Conservation (phyloP, 2,113 vertebrate genomes). For the Ictalurus furcatus region DNA sequence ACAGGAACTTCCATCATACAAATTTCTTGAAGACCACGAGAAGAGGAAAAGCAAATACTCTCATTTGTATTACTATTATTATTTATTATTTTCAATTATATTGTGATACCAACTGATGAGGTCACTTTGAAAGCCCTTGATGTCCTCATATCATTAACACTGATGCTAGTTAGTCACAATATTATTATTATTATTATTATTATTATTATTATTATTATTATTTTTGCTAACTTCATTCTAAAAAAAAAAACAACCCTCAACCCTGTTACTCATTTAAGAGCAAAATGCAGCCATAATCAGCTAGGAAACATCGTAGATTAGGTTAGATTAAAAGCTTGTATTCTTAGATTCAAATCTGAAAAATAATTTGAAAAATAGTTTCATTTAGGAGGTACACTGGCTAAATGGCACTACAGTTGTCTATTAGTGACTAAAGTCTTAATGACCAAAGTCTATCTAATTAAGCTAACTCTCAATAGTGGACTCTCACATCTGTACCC, state of each 20-base stretch:
- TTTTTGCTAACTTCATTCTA: not conserved
- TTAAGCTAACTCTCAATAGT: not conserved
- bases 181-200: too few species aligned
- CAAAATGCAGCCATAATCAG: not conserved
- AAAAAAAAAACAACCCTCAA: not conserved
- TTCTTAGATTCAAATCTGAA: too few species aligned
- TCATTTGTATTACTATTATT: not conserved
- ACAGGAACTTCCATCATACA: not conserved
- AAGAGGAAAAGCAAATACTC: not conserved
- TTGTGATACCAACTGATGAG: not conserved
- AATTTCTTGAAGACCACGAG: not conserved
- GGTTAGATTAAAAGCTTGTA: not conserved
- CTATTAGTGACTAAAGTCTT: not conserved
- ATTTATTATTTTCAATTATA: not conserved
- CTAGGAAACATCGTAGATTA: not conserved
- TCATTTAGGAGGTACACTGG: not conserved
- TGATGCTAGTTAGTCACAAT: not conserved
- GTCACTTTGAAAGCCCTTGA: not conserved
- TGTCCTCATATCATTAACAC: not conserved
- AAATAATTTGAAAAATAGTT: not conserved
- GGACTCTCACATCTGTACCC: not conserved
- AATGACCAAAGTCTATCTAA: too few species aligned
- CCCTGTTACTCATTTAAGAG: not conserved
- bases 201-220: not conserved
- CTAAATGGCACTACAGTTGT: not conserved